Evolutionary conservation across 2,888 invertebrate genomes (phyloP).

Genomic region (Mythimna lalbum): DNA sequence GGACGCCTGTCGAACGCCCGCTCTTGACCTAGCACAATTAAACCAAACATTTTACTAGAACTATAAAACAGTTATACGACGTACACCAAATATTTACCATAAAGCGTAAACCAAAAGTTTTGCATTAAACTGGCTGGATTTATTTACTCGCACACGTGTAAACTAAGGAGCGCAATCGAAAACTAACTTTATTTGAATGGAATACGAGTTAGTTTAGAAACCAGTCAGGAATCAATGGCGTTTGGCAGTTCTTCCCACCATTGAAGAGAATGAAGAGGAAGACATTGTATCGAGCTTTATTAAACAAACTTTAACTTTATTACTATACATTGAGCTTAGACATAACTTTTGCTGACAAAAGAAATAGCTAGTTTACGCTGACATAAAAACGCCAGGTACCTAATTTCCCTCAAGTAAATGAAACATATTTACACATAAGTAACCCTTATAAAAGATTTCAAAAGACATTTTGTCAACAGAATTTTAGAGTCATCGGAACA

Average conservation of each 20-base stretch:
- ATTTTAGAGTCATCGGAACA: not conserved
- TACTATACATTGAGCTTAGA: slow-evolving; percentile 12
- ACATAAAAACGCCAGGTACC: not conserved
- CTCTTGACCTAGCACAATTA: slow-evolving; percentile 91
- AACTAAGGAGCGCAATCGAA: slow-evolving; percentile 70
- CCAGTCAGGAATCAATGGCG: slow-evolving; percentile 61
- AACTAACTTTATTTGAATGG: slow-evolving; percentile 67
- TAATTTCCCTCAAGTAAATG: not conserved
- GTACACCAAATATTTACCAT: slow-evolving; percentile 91
- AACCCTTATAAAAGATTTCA: not conserved
- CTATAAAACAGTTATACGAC: slow-evolving; percentile 90
- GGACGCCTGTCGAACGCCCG: slow-evolving; percentile 90
- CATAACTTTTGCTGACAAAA: slow-evolving; percentile 13
- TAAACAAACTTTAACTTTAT: slow-evolving; percentile 62
- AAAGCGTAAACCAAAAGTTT: slow-evolving; percentile 91
- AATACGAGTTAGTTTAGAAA: slow-evolving; percentile 62
- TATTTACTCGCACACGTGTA: slow-evolving; percentile 85
- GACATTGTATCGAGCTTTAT: slow-evolving; percentile 67
- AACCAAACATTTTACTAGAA: slow-evolving; percentile 90
- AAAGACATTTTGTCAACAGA: not conserved
- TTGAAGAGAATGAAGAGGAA: slow-evolving; percentile 72
- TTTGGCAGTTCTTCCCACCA: slow-evolving; percentile 72
- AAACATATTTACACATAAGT: not conserved
- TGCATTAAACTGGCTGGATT: slow-evolving; percentile 89
- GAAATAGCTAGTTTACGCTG: not conserved